Percentiles rank a stretch among this genome's conserved stretches.
Evolutionary conservation across 2,113 vertebrate species (phyloP).

Genomic region (Rana temporaria): DNA sequence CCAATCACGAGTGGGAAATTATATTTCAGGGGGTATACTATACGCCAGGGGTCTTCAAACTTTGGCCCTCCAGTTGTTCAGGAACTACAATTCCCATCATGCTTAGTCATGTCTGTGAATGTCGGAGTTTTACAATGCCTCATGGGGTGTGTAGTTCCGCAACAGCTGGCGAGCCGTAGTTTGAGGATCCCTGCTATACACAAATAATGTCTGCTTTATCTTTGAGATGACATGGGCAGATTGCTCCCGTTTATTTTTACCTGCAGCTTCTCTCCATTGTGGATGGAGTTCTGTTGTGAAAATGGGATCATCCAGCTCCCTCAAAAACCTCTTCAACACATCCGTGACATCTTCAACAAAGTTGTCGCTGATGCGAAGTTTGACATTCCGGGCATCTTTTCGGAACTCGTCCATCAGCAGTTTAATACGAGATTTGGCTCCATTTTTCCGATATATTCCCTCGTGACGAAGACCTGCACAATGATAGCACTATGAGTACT

Average conservation of each 20-base stretch:
- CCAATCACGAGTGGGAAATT: no score
- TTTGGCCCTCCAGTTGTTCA: no score
- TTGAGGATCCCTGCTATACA: no score
- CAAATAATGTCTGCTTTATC: no score
- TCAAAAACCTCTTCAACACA: constrained; percentile 95
- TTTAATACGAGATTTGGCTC: constrained; percentile 91
- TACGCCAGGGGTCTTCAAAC: no score
- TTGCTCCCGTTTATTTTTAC: constrained; percentile 65
- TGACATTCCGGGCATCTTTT: constrained; percentile 91
- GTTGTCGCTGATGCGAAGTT: constrained; percentile 91
- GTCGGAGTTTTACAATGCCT: no score
- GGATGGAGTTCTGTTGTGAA: constrained; percentile 89
- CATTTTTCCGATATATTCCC: constrained; percentile 96
- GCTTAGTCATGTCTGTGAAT: no score
- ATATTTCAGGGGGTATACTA: no score
- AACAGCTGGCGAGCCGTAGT: no score
- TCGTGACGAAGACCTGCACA: constrained; percentile 88
- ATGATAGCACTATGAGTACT: not conserved
- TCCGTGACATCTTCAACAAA: constrained; percentile 97
- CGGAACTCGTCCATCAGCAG: constrained; percentile 95
- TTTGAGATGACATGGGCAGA: not conserved
- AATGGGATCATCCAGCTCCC: constrained; percentile 91
- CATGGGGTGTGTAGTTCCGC: no score
- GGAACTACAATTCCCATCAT: no score
- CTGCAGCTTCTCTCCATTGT: constrained; percentile 90